A percentile compares a stretch with the other conserved stretches of the same genome.
Evolutionary conservation across 1,140 invertebrate species (phyloP).

Genomic region (Drosophila orena): DNA sequence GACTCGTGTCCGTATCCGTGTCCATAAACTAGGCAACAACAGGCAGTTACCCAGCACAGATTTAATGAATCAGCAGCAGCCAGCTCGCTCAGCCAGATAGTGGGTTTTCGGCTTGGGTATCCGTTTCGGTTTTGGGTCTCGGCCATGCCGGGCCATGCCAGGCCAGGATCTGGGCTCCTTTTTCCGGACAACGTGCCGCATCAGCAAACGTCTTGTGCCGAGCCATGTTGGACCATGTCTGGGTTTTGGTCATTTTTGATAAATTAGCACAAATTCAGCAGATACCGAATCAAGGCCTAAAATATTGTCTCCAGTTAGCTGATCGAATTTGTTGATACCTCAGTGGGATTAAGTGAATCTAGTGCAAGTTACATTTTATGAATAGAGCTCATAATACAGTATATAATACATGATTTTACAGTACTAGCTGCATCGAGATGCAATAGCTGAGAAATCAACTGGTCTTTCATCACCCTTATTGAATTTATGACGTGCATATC

Average conservation of each 20-base stretch:
- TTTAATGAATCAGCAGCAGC: slow-evolving; percentile 76
- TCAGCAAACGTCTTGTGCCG: slow-evolving; percentile 76
- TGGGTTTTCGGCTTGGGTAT: neutral
- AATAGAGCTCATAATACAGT: no score
- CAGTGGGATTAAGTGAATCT: neutral
- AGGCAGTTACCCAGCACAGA: slow-evolving; percentile 61
- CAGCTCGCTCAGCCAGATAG: neutral
- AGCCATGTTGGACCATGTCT: slow-evolving; percentile 59
- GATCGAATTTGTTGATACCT: slow-evolving; percentile 12
- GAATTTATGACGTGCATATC: neutral
- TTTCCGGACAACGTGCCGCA: slow-evolving; percentile 68
- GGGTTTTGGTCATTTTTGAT: slow-evolving; percentile 68
- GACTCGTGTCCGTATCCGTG: slow-evolving; percentile 37
- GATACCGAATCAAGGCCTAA: slow-evolving; percentile 44
- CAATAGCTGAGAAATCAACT: no score
- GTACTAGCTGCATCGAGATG: no score
- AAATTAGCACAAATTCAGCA: slow-evolving; percentile 67
- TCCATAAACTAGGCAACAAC: slow-evolving; percentile 81
- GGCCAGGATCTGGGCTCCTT: slow-evolving; percentile 13
- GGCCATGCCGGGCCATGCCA: slow-evolving; percentile 1
- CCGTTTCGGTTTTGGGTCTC: slow-evolving; percentile 2
- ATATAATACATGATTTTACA: no score
- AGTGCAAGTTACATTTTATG: no score
- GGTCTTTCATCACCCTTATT: neutral
- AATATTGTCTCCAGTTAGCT: neutral